Evolutionary conservation across 2,888 invertebrate genomes (phyloP), one percentile per base, ranked within the genome.

Genomic region (Cyrtodaria siliqua): DNA sequence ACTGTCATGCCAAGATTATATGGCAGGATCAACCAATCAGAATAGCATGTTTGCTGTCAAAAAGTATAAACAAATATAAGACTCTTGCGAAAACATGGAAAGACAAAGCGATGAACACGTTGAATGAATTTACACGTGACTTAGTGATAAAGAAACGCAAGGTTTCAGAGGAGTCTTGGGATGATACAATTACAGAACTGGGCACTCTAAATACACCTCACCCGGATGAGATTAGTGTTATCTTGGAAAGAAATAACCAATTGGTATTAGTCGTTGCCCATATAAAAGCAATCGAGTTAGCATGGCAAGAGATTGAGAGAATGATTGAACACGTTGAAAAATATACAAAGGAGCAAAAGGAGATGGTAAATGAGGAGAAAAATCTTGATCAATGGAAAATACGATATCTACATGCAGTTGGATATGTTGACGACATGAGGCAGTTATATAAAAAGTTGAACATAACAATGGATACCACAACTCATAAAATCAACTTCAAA

Each of bases 81-180:
- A 73, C 62, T 50, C 38, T 76, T 20, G 80, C 50, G 6, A 76
- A 68, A 44, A 60, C 56, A 2, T 80, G 80, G 80, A 63, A 44
- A 27, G 49, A 55, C 2, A 61, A 66, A 38, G 76, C 70, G 6
- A 26, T 38, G 8, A 24, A 27, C 14, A 42, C 55, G 24, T 33
- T 80, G 20, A 38, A 33, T 12, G 33, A 33, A 4, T 33, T 33
- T 8, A 18, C 16, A 57, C 16, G 3, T 42, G 42, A 40, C 18
- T 24, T 14, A 8, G 2, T 40, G 33, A 18, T 38, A 23, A 6
- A 42, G 24, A 23, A 38, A 40, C 18, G 40, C 42, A 27, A 57
- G 16, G 24, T 23, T 42, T 23, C 38, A 40, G 38, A 24, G 20
- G 4, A 20, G 24, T 2, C 16, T 2, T 42, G 40, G 33, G 33